Evolutionary conservation across 1,140 invertebrate species (phyloP), one percentile per base, ranked within the genome.

Genomic region (Drosophila setifemur): DNA sequence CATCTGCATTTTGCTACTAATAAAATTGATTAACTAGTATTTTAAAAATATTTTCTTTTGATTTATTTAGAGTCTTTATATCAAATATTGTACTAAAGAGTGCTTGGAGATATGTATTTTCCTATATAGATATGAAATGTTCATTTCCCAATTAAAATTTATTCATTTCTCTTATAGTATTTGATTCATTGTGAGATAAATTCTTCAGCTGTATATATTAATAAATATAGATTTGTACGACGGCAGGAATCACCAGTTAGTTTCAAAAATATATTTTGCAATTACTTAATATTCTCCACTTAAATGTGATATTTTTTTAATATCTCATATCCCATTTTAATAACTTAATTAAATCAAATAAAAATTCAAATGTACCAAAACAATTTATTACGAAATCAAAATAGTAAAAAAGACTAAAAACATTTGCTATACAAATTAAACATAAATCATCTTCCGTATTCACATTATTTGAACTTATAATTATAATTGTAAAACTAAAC

Each of bases 1-100:
- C 73, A 83, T 73, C 73, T 60, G 63, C 31, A 48, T 61, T 66
- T 76, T 44, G 25, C 9, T 52, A 60, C 68, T 66, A 77, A 71
- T 71, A 57, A 76, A 77, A 33, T 57, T 4, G 6, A 25, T 58
- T 7, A 58, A 48, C n/a, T n/a, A 14, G 29, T 67, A 35, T 28
- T 35, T 29, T 39, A 35, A 16, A 3, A 53, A 14, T 19, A 0
- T 7, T 12, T 16, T 6, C 7, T 3, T 23, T 21, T n/a, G n/a
- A n/a, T n/a, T n/a, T n/a, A n/a, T n/a, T n/a, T n/a, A n/a, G n/a
- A n/a, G n/a, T n/a, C n/a, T n/a, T n/a, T n/a, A n/a, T n/a, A n/a
- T 23, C 7, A 14, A 37, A 2, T 0, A 16, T 37, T 37, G 11
- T 37, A 3, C 8, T 37, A 14, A 18, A n/a, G n/a, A n/a, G n/a